phyloP scores from a whole-genome alignment of 2,888 invertebrate genomes.

The Dicyrtoma fusca region DNA sequence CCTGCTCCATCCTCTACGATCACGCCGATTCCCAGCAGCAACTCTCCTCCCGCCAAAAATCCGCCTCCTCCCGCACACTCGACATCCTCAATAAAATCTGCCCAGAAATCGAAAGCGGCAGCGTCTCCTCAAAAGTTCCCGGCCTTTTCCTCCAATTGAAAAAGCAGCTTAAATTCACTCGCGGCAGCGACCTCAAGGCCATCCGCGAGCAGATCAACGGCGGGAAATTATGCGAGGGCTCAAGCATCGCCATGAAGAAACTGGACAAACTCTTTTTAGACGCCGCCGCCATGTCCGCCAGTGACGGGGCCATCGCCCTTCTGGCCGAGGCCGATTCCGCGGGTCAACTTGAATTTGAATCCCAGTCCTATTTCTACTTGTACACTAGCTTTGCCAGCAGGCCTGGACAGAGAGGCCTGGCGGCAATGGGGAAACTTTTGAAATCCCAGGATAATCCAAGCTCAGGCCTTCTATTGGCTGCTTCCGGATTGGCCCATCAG shows the following conservation, averaged over 20 bases:
- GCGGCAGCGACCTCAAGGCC: constrained; percentile 71
- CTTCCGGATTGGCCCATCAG: constrained; percentile 60
- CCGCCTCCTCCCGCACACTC: constrained; percentile 41
- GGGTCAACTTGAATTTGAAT: constrained; percentile 42
- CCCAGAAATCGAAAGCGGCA: constrained; percentile 65
- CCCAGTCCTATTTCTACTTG: constrained; percentile 43
- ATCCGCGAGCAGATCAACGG: constrained; percentile 69
- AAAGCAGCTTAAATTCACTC: constrained; percentile 69
- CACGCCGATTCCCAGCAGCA: constrained; percentile 39
- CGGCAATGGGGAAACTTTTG: constrained; percentile 40
- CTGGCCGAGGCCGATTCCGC: constrained; percentile 69
- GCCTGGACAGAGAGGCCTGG: constrained; percentile 46
- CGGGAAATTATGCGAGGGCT: constrained; percentile 62
- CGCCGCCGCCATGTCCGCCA: constrained; percentile 78
- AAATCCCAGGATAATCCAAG: constrained; percentile 42
- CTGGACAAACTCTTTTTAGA: constrained; percentile 73
- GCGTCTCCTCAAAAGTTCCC: constrained; percentile 71
- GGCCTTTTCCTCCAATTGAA: constrained; percentile 69
- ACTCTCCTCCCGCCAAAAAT: constrained; percentile 41
- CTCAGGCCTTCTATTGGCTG: constrained; percentile 59
- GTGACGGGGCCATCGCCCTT: constrained; percentile 75
- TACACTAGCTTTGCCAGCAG: constrained; percentile 47
- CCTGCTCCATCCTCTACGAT: constrained; percentile 50
- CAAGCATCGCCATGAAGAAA: no score
- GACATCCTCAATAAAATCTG: constrained; percentile 50